Evolutionary conservation across 2,113 vertebrate genomes (phyloP).

Genomic region (Melanostigma gelatinosum): DNA sequence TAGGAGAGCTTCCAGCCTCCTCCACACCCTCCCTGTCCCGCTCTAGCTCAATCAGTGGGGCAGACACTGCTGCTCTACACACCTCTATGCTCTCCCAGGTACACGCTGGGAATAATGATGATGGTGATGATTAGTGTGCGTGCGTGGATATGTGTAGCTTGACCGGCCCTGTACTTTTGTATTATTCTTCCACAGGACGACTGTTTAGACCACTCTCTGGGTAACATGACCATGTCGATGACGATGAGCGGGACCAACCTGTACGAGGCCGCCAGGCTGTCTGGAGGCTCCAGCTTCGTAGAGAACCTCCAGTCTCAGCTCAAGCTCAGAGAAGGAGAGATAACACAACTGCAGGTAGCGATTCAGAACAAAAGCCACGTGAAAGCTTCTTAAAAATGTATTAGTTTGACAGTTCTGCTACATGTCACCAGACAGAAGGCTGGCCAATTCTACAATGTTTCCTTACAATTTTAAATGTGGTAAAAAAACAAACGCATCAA

Average conservation of each 20-base stretch:
- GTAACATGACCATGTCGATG: slow-evolving; percentile 82
- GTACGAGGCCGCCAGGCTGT: slow-evolving; percentile 93
- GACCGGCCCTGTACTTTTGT: neutral
- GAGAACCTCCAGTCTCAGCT: slow-evolving; percentile 98
- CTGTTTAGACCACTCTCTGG: slow-evolving; percentile 87
- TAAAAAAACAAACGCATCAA: neutral
- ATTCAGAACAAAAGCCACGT: neutral
- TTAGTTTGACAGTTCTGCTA: neutral
- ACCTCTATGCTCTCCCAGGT: slow-evolving; percentile 92
- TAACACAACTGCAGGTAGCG: slow-evolving; percentile 94
- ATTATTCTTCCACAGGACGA: slow-evolving; percentile 85
- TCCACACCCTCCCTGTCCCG: slow-evolving; percentile 93
- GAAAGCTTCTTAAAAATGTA: neutral
- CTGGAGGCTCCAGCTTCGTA: slow-evolving; percentile 94
- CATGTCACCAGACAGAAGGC: neutral
- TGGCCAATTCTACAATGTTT: neutral
- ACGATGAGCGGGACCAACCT: slow-evolving; percentile 90
- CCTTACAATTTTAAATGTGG: neutral
- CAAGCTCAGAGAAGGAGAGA: slow-evolving; percentile 95
- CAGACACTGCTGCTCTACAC: slow-evolving; percentile 89
- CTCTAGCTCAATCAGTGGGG: slow-evolving; percentile 93
- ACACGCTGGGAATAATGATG: neutral
- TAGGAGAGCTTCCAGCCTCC: slow-evolving; percentile 85
- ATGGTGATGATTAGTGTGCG: neutral
- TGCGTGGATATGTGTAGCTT: neutral